Percentiles rank a stretch among this genome's conserved stretches.
Evolutionary conservation across 1,140 invertebrate genomes (phyloP).

Genomic region (Heliconius melpomene): DNA sequence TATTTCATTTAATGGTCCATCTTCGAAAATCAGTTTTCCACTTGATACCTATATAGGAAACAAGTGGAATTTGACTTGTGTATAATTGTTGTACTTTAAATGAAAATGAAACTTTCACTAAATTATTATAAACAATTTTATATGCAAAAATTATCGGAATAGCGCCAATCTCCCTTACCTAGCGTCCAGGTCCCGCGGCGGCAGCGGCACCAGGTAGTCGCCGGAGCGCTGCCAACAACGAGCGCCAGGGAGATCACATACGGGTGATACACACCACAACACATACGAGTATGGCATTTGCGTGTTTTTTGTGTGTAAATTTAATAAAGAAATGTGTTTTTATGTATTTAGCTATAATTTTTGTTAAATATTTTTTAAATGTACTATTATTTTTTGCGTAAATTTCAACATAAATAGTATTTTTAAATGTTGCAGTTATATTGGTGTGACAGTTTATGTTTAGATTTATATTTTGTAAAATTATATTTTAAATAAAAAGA

Average conservation of each 20-base stretch:
- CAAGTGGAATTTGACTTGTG: too few species aligned
- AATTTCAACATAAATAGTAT: too few species aligned
- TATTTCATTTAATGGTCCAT: too few species aligned
- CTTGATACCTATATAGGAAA: too few species aligned
- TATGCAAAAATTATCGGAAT: background rate
- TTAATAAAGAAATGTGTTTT: too few species aligned
- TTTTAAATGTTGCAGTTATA: background rate
- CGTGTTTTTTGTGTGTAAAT: background rate
- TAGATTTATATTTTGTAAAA: background rate
- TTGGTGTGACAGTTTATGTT: background rate
- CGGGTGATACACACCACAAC: constrained; percentile 30
- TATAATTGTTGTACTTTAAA: too few species aligned
- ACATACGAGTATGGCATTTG: background rate
- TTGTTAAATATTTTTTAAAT: too few species aligned
- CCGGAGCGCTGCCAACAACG: constrained; percentile 76
- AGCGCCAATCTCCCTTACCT: constrained; percentile 62
- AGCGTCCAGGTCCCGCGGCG: constrained; percentile 65
- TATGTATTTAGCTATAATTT: too few species aligned
- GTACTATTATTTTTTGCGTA: too few species aligned
- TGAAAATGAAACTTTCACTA: too few species aligned
- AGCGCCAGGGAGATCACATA: constrained; percentile 56
- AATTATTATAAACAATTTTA: background rate
- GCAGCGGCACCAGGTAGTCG: constrained; percentile 79
- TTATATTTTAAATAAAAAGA: too few species aligned
- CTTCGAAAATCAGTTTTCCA: too few species aligned